Base-by-base conservation (phyloP, 2,888 invertebrate species). In the Cataglyphis livida region DNA sequence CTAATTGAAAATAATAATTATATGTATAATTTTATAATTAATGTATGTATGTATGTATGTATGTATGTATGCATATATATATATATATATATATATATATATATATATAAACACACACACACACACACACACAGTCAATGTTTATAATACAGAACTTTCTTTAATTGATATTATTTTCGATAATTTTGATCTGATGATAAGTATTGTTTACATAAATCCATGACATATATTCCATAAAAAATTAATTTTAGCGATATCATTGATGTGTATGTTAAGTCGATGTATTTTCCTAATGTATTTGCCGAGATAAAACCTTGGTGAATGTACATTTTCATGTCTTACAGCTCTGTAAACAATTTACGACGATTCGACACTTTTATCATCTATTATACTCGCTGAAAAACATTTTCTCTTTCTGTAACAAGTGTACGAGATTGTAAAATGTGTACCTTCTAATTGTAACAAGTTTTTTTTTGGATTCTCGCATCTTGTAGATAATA, bases 391-490 rank as follows among this genome's bases (percentile, higher is more conserved):
- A 7, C 15, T 1, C 6, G 15, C 6, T 65, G n/a, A 41, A 65
- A 65, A 65, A 18, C 3, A 21, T 64, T n/a, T 21, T 3, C 41
- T 12, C 7, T 25, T 15, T 25, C 18, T n/a, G 25, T 32, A 51
- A 51, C 68, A 5, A 32, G 51, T 32, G n/a, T n/a, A n/a, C 28
- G 66, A 6, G 48, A 9, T n/a, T 18, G 48, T 28, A 48, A 38
- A 64, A 25, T 44, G 25, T 48, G 18, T 44, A 44, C 18, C 54
- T 12, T 25, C 10, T 79, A 70, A 79, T 79, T 70, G 44, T 10
- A 15, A 25, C 38, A 54, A 21, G 10, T 12, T 35, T 35, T 25
- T 35, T 25, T 18, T 32, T 32, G 48, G 2, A 66, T 57, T n/a
- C 25, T 21, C 38, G 54, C 12, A 25, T n/a, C 12, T 1, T n/a